Base-by-base conservation (phyloP, 2,797 vertebrate genomes). In the Acipenser transmontanus region DNA sequence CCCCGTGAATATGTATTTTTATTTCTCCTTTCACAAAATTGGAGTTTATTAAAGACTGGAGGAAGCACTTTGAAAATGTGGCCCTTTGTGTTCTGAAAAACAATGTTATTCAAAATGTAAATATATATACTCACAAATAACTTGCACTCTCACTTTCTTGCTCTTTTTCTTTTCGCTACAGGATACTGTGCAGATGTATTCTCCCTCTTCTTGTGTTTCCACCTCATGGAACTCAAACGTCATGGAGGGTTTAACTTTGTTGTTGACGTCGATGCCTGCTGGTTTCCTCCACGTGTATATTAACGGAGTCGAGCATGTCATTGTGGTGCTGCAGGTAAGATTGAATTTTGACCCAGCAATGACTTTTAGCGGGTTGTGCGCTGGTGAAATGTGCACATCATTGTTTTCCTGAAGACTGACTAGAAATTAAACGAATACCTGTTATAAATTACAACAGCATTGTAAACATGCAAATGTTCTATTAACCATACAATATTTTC, bases 81-180 rank as follows among this genome's bases (percentile, higher is more conserved):
- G 17, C 17, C 17, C 17, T 17, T 17, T 17, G 17, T 17, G 17
- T 17, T 17, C 17, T 17, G 17, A 17, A 17, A 17, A 17, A 17
- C 17, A 17, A 17, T 17, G 17, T 17, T 57, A n/a, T 57, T 57
- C 1, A 6, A 6, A 57, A 12, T 57, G 6, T 12, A 12, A 57
- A 57, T 57, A 2, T 5, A 17, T 17, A 47, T 62, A 62, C 61
- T 62, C 13, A 62, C 61, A 49, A 48, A 12, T 49, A 62, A 62
- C 61, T 7, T 11, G 47, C 1, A 62, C 12, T 12, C n/a, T 62
- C 13, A 62, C 20, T 49, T 62, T 6, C 11, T 47, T 62, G 1
- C 8, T n/a, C 48, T 62, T 12, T 49, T 11, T 47, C 6, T 49
- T 12, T 12, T 13, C 47, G 7, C 12, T 48, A 49, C 61, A 62